These are phyloP conservation scores for Drosophila baimaii DNA, from an alignment of 1,140 invertebrate species.

Conservation along the genomic window DNA sequence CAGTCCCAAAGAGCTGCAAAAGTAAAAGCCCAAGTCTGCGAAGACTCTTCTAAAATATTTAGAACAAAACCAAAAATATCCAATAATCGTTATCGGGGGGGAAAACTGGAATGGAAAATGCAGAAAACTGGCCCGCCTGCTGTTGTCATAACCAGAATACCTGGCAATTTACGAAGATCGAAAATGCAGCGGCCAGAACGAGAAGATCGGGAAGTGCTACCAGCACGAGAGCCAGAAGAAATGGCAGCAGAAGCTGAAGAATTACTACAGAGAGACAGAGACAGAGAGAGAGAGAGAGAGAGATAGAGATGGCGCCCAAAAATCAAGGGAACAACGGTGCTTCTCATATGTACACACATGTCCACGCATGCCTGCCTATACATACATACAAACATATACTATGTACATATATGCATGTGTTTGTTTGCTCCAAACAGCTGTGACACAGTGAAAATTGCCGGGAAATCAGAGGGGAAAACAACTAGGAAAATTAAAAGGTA, in stretches of 20 bases:
- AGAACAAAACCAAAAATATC: constrained; percentile 40
- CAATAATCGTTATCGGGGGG: not conserved
- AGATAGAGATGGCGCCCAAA: constrained; percentile 25
- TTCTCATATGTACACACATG: constrained; percentile 14
- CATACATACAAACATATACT: not conserved
- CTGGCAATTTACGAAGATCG: constrained; percentile 29
- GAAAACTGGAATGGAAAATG: constrained; percentile 49
- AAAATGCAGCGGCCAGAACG: constrained; percentile 19
- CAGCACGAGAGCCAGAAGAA: not conserved
- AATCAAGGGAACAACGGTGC: constrained; percentile 26
- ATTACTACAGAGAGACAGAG: constrained; percentile 3
- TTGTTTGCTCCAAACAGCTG: constrained; percentile 39
- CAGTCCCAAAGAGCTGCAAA: constrained; percentile 25
- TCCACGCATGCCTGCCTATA: constrained; percentile 3
- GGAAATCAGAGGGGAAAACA: not conserved
- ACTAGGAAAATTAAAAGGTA: too few relatives aligned
- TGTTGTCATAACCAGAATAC: constrained; percentile 33
- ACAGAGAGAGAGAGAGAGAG: too few relatives aligned
- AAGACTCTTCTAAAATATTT: constrained; percentile 53
- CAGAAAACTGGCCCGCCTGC: constrained; percentile 32
- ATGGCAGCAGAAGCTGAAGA: constrained; percentile 14
- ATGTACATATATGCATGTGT: constrained; percentile 3
- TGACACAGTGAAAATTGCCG: constrained; percentile 27
- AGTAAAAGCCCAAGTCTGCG: constrained; percentile 39
- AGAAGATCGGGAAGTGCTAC: not conserved